Evolutionary conservation across 2,888 invertebrate species (phyloP), one percentile per base, ranked within the genome.

Genomic region (Ophonus ardosiacus): DNA sequence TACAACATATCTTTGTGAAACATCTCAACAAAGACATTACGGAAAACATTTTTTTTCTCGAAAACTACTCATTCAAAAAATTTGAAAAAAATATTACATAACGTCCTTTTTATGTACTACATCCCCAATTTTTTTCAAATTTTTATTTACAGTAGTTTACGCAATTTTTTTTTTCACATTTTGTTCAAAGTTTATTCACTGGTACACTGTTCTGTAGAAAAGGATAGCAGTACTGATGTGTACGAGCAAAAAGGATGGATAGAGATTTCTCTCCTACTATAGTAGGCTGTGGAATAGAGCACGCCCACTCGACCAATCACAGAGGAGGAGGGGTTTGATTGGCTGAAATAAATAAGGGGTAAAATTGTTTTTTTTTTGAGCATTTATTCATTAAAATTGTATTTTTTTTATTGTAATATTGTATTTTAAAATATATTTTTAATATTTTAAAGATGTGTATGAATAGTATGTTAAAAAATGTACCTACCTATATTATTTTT

Each of bases 81-180:
- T 21, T 43, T 61, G 76, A 61, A 83, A 83, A 83, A 76, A 76
- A 13, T 61, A 8, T 13, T n/a, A 1, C 8, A 56, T 18, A 40
- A 38, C 21, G 61, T 61, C 83, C 83, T 83, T 83, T 76, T 83
- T n/a, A 6, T 76, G 18, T 59, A 74, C 38, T 31, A 7, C 1
- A 10, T 18, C 7, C 61, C 6, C 3, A 21, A 18, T 57, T 61
- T 24, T 61, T 76, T 61, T 83, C 43, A 76, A 7, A 59, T 18
- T 76, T 83, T 21, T 76, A 76, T 83, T 24, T 13, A 7, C 5
- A 0, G 6, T 81, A 74, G 6, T 40, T 83, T 76, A 7, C 24
- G 8, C 21, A 18, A 83, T 43, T 76, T 76, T 24, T 7, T 65
- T 40, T 63, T n/a, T 7, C 18, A n/a, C 40, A 40, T 40, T 65